Base-by-base conservation (phyloP, 2,113 vertebrate genomes). In the Potamarius usumacintae region DNA sequence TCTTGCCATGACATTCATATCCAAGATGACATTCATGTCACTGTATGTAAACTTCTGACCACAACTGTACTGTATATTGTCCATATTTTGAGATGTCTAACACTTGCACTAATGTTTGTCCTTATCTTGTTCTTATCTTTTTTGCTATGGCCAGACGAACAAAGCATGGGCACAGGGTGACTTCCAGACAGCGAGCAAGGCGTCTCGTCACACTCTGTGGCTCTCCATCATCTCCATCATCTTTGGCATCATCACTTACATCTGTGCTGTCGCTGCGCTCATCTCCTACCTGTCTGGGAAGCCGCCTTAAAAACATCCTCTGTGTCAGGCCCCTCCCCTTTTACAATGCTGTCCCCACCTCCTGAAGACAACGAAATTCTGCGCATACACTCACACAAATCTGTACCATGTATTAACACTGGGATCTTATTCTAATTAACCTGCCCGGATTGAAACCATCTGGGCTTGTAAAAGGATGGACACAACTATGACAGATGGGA, bases 131-230 rank as follows among this genome's bases (percentile, higher is more conserved):
- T 25, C 30, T 71, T 60, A 42, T 63, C 81, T 11, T 76, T n/a
- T 83, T 53, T 65, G n/a, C 63, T 4, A 86, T 88, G 84, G 88
- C 62, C 95, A 97, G 97, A 97, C 96, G 88, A 97, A 96, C 95
- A 97, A 96, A 93, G 96, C 97, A 0, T 96, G 96, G 20, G 96
- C 96, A 85, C 92, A 96, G 91, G 97, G 96, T 27, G 97, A 97
- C 89, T 93, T 96, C 90, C 96, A 95, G 84, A 94, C 94, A 27
- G 97, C 97, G 55, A 96, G 92, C 81, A 92, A 95, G 0, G 95
- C 97, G 0, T 97, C 97, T 20, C 95, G 96, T 83, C 96, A 95
- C 80, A 95, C 97, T 69, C 96, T 97, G 83, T 96, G 96, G 94
- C 94, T 97, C 87, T 97, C 97, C 0, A 94, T 97, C 90, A 93